phyloP scores from a whole-genome alignment of 2,797 vertebrate species.

The Hybognathus amarus region DNA sequence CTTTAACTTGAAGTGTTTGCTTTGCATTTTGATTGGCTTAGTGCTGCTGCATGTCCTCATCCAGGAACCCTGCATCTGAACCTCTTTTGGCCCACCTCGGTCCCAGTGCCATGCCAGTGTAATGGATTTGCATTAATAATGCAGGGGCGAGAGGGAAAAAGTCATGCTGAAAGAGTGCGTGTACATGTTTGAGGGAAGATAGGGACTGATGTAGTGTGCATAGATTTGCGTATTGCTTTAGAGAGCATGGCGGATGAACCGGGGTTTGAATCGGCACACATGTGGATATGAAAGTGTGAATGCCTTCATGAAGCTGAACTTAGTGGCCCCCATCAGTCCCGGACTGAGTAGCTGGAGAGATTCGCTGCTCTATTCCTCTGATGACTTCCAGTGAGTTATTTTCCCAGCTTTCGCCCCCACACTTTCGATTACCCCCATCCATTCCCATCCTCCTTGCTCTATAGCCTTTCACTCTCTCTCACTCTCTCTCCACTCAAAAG shows the following conservation, averaged over 20 bases:
- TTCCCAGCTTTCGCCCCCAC: conserved; percentile 36
- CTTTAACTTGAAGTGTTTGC: conserved; percentile 2
- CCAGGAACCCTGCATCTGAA: background rate
- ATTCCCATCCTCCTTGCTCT: conserved; percentile 11
- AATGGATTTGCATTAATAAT: conserved; percentile 64
- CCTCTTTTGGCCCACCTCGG: conserved; percentile 25
- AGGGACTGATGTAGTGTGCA: conserved; percentile 27
- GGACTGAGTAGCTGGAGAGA: conserved; percentile 40
- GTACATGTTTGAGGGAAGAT: conserved; percentile 36
- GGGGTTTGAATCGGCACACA: conserved; percentile 6
- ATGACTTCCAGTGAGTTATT: conserved; percentile 48
- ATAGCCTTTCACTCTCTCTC: background rate
- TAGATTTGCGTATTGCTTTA: conserved; percentile 32
- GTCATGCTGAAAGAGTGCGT: background rate
- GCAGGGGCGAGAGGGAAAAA: conserved; percentile 31
- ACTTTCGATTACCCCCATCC: conserved; percentile 38
- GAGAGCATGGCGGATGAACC: conserved; percentile 12
- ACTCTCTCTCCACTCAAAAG: background rate
- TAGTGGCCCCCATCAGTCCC: conserved; percentile 1
- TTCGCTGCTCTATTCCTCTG: conserved; percentile 37
- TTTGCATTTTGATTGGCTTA: conserved; percentile 19
- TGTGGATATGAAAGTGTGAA: conserved; percentile 37
- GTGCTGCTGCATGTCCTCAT: background rate
- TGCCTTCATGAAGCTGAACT: conserved; percentile 46
- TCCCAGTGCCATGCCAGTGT: conserved; percentile 44